Percentiles rank a stretch among this genome's conserved stretches.
Conservation (phyloP, 2,888 invertebrate genomes). For the Tethea ocularis region DNA sequence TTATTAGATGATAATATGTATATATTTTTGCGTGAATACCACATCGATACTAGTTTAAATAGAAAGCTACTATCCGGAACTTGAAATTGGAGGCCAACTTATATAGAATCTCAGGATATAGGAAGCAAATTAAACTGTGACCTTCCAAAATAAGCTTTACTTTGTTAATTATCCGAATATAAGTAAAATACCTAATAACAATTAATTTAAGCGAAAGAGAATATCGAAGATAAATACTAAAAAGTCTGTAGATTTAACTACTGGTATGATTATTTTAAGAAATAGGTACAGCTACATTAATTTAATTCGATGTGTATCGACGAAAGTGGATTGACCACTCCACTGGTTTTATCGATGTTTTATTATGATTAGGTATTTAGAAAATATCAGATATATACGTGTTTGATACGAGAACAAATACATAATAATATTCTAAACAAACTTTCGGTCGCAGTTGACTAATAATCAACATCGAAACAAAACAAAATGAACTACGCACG, state of each 20-base stretch:
- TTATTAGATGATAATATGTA: no score
- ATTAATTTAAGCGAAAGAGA: slow-evolving; percentile 17
- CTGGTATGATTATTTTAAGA: neutral
- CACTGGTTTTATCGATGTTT: slow-evolving; percentile 23
- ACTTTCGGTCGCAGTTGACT: neutral
- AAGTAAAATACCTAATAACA: slow-evolving; percentile 23
- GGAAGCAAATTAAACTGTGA: slow-evolving; percentile 53
- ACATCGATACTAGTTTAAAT: slow-evolving; percentile 10
- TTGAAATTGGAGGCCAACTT: slow-evolving; percentile 29
- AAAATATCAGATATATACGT: slow-evolving; percentile 14
- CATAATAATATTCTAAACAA: neutral
- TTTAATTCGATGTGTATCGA: slow-evolving; percentile 17
- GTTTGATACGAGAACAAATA: slow-evolving; percentile 1
- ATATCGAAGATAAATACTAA: neutral
- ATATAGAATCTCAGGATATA: slow-evolving; percentile 48
- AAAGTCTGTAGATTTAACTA: slow-evolving; percentile 15
- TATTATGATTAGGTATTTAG: slow-evolving; percentile 25
- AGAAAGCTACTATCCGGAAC: slow-evolving; percentile 31
- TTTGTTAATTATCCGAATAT: slow-evolving; percentile 44
- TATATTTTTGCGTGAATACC: no score
- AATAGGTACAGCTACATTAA: neutral
- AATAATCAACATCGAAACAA: neutral
- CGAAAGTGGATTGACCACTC: slow-evolving; percentile 47
- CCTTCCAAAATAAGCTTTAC: slow-evolving; percentile 62
- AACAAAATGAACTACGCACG: neutral